Base-by-base conservation (phyloP, 2,888 invertebrate species). In the Cabera pusaria region DNA sequence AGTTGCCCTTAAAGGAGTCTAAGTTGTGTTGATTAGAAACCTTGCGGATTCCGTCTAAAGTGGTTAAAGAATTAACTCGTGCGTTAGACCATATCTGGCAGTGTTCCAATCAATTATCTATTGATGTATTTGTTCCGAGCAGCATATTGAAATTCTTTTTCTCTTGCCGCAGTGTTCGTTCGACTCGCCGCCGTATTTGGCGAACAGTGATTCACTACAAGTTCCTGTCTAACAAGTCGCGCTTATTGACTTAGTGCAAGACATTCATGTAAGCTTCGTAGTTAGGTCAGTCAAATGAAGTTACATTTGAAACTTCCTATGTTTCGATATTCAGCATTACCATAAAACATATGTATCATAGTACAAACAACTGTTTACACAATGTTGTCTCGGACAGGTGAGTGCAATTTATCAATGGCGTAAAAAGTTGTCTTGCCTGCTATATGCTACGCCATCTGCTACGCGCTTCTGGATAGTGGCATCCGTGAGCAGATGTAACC, bases 91-190 rank as follows among this genome's bases (percentile, higher is more conserved):
- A 75, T 79, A 59, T 80, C 67, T 35, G 71, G 65, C 43, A 42
- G 43, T n/a, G n/a, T 57, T 56, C 52, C 53, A 59, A 71, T 77
- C 70, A 73, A 77, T 77, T 64, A 76, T 76, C 64, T 59, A 77
- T 67, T 52, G 53, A 57, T 56, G 47, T 57, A 55, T 50, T 63
- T 54, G 64, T 59, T 58, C 56, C 61, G 59, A 59, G 53, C 59
- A 51, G 49, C 59, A 50, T 46, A 44, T 60, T 58, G 55, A 57
- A 60, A 64, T 67, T 65, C 49, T 71, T 74, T 72, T 70, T 70
- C 59, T 59, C 49, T 47, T 54, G 45, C 45, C 43, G 59, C 50
- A 46, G 44, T 57, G 62, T 61, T 57, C 46, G 58, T 44, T 57
- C 41, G 52, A 59, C 57, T 64, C 4, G 14, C 3, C 44, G 28